Base-by-base conservation (phyloP, 2,113 vertebrate species). In the Otus sunia region DNA sequence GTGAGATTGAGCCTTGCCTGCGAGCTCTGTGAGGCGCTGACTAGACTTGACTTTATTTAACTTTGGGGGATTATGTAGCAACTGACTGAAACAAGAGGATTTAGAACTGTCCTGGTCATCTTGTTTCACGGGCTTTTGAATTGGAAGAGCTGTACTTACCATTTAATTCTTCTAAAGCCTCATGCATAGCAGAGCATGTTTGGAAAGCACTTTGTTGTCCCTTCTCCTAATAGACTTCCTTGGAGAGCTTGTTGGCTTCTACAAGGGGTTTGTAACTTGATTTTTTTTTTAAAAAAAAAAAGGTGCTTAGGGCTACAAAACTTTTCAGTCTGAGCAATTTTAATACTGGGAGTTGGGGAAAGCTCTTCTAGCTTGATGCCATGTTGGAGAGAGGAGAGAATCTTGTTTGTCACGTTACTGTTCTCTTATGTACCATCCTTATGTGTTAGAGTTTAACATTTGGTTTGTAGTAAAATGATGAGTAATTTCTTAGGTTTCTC, bases 361-460 rank as follows among this genome's bases (percentile, higher is more conserved):
- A n/a, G 4, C 8, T 86, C 23, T 34, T 62, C 20, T 29, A 39
- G 71, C 56, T 72, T 15, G 76, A 53, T 43, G 30, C 36, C 52
- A 43, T 67, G 72, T 62, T 49, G 73, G 63, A 84, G 68, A 75
- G 76, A 58, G 76, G 63, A 49, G 55, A 4, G 12, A 67, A 21
- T 26, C 64, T n/a, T 15, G 27, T 67, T 74, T 1, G 0, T 34
- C 12, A 1, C 9, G 50, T 41, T 27, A 1, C 49, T n/a, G 60
- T n/a, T 95, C 49, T 81, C 63, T 34, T 3, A 0, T 3, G 55
- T 27, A 21, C 74, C 55, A 23, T 73, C 88, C 3, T 1, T 23
- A 80, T 53, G 49, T 59, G 77, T 45, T 15, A 9, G 69, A 79
- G 58, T 26, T 27, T 6, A 50, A 4, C 39, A 1, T n/a, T 69